Conservation (phyloP, 2,797 vertebrate genomes). For the Sorex maritimensis region DNA sequence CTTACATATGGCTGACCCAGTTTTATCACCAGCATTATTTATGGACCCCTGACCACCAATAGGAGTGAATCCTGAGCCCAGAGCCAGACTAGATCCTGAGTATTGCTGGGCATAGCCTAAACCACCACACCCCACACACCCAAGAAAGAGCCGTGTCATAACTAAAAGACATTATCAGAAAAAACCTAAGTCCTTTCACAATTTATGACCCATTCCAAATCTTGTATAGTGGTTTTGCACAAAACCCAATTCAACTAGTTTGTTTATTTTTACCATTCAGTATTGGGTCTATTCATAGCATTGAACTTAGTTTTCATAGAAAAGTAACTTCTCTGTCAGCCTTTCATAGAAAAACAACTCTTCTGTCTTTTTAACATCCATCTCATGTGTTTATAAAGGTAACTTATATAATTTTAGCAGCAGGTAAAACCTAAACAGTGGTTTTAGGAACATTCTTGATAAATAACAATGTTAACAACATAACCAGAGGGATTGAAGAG, state of each 20-base stretch:
- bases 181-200: background rate
- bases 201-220: background rate
- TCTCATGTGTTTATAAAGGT: conserved; percentile 7
- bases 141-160: background rate
- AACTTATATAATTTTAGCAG: background rate
- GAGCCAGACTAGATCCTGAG: too few relatives aligned
- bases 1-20: too few relatives aligned
- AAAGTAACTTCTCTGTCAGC: background rate
- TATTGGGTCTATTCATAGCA: conserved; percentile 13
- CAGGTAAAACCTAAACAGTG: background rate
- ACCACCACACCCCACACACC: too few relatives aligned
- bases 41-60: too few relatives aligned
- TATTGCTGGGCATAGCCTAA: too few relatives aligned
- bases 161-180: conserved; percentile 1
- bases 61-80: too few relatives aligned
- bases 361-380: background rate
- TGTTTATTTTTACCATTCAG: background rate
- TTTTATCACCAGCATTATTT: too few relatives aligned
- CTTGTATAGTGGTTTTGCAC: background rate
- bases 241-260: background rate
- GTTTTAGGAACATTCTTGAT: background rate
- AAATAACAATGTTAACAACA: background rate
- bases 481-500: background rate
- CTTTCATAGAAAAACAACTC: too few relatives aligned
- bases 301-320: conserved; percentile 6